These are phyloP conservation scores for Stenopsyche tienmushanensis DNA, from an alignment of 1,140 invertebrate genomes.

Conservation along the genomic window DNA sequence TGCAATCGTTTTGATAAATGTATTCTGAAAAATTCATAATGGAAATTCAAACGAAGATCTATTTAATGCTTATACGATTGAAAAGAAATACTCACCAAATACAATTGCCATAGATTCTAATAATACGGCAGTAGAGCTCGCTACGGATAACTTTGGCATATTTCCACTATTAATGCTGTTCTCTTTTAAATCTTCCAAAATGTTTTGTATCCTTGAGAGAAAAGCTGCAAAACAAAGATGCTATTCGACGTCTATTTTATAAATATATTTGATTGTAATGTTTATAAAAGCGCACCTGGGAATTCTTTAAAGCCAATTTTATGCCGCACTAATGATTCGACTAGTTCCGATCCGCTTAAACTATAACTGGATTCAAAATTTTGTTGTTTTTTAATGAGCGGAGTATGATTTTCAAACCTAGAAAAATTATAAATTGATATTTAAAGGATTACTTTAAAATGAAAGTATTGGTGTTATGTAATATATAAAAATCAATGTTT, in stretches of 20 bases:
- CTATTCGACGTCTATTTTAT: too few species aligned
- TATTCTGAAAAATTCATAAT: slow-evolving; percentile 43
- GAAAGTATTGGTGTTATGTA: background rate
- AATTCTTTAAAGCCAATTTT: slow-evolving; percentile 46
- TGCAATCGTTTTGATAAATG: slow-evolving; percentile 43
- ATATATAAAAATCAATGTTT: too few species aligned
- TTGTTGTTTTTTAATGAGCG: slow-evolving; percentile 43
- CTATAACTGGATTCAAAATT: slow-evolving; percentile 43
- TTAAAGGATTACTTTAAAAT: slow-evolving; percentile 1
- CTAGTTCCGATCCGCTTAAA: slow-evolving; percentile 45
- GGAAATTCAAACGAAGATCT: background rate
- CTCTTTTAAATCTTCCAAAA: too few species aligned
- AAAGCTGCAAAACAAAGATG: too few species aligned
- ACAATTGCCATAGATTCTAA: slow-evolving; percentile 44
- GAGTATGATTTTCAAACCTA: slow-evolving; percentile 50
- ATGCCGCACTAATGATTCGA: slow-evolving; percentile 46
- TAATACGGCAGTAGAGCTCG: slow-evolving; percentile 43
- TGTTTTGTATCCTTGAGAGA: too few species aligned
- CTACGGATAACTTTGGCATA: slow-evolving; percentile 43
- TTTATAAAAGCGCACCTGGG: too few species aligned
- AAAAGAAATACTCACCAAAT: slow-evolving; percentile 42
- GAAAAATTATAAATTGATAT: slow-evolving; percentile 7
- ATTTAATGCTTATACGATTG: background rate
- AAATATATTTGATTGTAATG: too few species aligned
- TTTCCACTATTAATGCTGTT: too few species aligned